A percentile compares a stretch with the other conserved stretches of the same genome.
phyloP scores from a whole-genome alignment of 2,888 invertebrate species.

The Ennomos fuscantarius region DNA sequence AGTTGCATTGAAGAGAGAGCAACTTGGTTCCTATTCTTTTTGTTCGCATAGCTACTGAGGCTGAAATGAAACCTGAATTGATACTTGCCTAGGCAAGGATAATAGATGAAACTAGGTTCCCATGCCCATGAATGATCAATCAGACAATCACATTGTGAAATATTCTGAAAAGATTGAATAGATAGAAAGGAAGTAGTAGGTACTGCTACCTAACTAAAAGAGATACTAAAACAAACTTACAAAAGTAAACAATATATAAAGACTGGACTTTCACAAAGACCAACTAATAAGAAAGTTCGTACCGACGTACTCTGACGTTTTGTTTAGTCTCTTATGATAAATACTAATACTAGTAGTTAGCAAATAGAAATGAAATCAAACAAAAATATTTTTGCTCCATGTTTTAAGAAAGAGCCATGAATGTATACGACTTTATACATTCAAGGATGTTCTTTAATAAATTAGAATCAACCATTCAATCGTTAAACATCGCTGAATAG shows the following conservation, averaged over 20 bases:
- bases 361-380: too few species aligned
- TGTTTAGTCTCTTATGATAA: too few species aligned
- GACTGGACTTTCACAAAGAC: too few species aligned
- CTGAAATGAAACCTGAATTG: constrained; percentile 38
- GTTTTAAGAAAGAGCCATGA: too few species aligned
- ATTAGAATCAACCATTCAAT: constrained; percentile 6
- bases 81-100: constrained; percentile 21
- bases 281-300: too few species aligned
- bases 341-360: too few species aligned
- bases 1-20: constrained; percentile 22
- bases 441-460: background rate
- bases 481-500: constrained; percentile 9
- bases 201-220: constrained; percentile 8
- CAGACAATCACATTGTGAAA: constrained; percentile 21
- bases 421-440: too few species aligned
- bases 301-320: too few species aligned
- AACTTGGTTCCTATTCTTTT: constrained; percentile 23
- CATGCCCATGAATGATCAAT: constrained; percentile 23
- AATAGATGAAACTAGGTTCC: constrained; percentile 27
- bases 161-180: constrained; percentile 16
- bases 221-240: constrained; percentile 4
- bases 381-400: too few species aligned
- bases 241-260: constrained; percentile 1
- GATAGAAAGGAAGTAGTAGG: constrained; percentile 16
- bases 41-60: constrained; percentile 23